A percentile compares a stretch with the other conserved stretches of the same genome.
Conservation (phyloP, 2,888 invertebrate genomes). For the Caenorhabditis becei region DNA sequence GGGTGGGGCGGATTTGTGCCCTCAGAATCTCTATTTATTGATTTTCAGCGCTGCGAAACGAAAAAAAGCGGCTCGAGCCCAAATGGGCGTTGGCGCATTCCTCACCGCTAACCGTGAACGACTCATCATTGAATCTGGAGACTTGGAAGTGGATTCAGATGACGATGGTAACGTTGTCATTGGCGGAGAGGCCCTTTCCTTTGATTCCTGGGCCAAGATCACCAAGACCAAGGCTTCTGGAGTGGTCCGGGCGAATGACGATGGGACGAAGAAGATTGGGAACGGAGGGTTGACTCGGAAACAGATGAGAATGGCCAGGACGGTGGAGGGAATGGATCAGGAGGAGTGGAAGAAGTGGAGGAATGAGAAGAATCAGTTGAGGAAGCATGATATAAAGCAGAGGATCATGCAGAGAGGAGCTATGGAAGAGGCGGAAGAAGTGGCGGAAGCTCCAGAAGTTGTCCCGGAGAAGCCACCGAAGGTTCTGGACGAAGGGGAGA, state of each 20-base stretch:
- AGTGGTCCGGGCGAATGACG: slow-evolving; percentile 50
- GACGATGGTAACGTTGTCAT: slow-evolving; percentile 64
- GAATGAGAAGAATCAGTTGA: slow-evolving; percentile 49
- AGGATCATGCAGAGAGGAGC: slow-evolving; percentile 56
- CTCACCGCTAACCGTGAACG: slow-evolving; percentile 28
- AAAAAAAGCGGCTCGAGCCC: slow-evolving; percentile 18
- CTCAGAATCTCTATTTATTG: neutral
- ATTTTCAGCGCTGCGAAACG: slow-evolving; percentile 40
- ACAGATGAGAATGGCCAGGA: slow-evolving; percentile 40
- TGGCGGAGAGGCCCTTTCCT: slow-evolving; percentile 68
- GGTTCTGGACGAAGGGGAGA: slow-evolving; percentile 69
- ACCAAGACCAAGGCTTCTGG: slow-evolving; percentile 59
- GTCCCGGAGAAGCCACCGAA: slow-evolving; percentile 8
- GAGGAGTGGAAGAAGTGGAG: slow-evolving; percentile 57
- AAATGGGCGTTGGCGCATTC: slow-evolving; percentile 60
- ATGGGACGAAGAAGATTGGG: slow-evolving; percentile 45
- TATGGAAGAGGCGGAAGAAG: slow-evolving; percentile 44
- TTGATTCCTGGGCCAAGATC: slow-evolving; percentile 71
- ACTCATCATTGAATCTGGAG: slow-evolving; percentile 56
- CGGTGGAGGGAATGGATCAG: slow-evolving; percentile 52
- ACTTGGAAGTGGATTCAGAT: slow-evolving; percentile 66
- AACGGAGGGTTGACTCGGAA: slow-evolving; percentile 54
- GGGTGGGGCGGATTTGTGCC: slow-evolving; percentile 21
- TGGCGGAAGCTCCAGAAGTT: slow-evolving; percentile 10
- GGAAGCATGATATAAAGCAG: slow-evolving; percentile 59